A percentile compares a stretch with the other conserved stretches of the same genome.
These are phyloP conservation scores for Drosophila differens DNA, from an alignment of 2,888 invertebrate species.

Conservation along the genomic window DNA sequence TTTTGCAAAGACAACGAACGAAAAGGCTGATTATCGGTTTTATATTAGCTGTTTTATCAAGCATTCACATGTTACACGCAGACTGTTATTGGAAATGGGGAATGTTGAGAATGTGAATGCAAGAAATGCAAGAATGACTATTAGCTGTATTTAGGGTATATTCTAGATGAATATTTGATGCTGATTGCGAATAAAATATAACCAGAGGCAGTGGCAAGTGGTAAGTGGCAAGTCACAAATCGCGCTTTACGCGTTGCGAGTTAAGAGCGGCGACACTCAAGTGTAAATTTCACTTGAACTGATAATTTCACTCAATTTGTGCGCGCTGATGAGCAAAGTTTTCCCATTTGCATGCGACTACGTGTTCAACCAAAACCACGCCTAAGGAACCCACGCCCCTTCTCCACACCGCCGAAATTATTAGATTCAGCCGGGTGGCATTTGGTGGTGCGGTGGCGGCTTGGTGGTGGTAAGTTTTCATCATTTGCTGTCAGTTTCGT, in stretches of 20 bases:
- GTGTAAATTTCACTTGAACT: conserved; percentile 82
- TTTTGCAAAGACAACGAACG: too few species aligned
- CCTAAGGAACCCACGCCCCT: neutral
- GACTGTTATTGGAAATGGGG: neutral
- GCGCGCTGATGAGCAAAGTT: conserved; percentile 81
- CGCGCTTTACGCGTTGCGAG: neutral
- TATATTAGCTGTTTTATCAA: neutral
- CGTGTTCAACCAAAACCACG: conserved; percentile 57
- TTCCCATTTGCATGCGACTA: conserved; percentile 79
- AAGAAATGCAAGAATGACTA: neutral
- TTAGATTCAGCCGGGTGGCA: conserved; percentile 8
- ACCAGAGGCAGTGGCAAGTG: conserved; percentile 24
- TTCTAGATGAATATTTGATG: conserved; percentile 1
- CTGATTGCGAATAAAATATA: conserved; percentile 13
- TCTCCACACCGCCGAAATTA: conserved; percentile 7
- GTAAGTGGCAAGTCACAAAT: neutral
- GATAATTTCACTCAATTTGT: conserved; percentile 81
- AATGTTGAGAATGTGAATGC: neutral
- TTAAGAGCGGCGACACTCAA: conserved; percentile 65
- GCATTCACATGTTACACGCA: neutral
- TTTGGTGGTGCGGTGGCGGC: neutral
- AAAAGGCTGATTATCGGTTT: too few species aligned
- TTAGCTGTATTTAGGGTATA: conserved; percentile 2
- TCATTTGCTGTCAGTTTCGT: conserved; percentile 29
- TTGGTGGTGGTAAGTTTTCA: conserved; percentile 53